Base-by-base conservation (phyloP, 2,888 invertebrate species). In the Drosophila demipolita region DNA sequence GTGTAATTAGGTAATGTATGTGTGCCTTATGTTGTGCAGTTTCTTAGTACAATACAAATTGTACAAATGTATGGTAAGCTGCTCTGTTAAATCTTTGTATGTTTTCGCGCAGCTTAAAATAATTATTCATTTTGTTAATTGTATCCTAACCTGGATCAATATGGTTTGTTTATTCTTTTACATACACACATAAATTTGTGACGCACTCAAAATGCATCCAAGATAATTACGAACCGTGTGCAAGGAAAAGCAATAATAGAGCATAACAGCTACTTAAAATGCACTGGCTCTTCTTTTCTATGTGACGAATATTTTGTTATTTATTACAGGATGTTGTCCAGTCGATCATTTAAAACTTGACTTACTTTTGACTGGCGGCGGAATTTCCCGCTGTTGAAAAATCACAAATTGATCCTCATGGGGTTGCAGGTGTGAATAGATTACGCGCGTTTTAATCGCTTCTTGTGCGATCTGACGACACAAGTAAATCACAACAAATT, bases 401-500 rank as follows among this genome's bases (percentile, higher is more conserved):
- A 77, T 53, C 17, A 63, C 48, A 53, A 75, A 87, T 15, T 67
- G 59, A 3, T 66, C 42, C 23, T 50, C 64, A n/a, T 72, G 52
- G 33, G 82, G 88, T 8, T 68, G 77, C 33, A 87, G 66, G 15
- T 62, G 72, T 11, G 86, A 85, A 35, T 48, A 71, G 1, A 73
- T 53, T 0, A 62, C 55, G 45, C 40, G 69, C 36, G 71, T 33
- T 35, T 55, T 35, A 32, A 80, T 29, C 7, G 64, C 57, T 11
- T 68, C 66, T 26, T 53, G 60, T 12, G 49, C 26, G n/a, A 57
- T 29, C 23, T 52, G 67, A n/a, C 86, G 76, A 53, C 78, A 58
- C 49, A 89, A 59, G 63, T 90, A 91, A 35, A 91, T 71, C 38
- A 91, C 90, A 57, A 82, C 76, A 75, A 90, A 91, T 15, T 91